phyloP scores from a whole-genome alignment of 2,888 invertebrate genomes.

The Geophilus truncorum region DNA sequence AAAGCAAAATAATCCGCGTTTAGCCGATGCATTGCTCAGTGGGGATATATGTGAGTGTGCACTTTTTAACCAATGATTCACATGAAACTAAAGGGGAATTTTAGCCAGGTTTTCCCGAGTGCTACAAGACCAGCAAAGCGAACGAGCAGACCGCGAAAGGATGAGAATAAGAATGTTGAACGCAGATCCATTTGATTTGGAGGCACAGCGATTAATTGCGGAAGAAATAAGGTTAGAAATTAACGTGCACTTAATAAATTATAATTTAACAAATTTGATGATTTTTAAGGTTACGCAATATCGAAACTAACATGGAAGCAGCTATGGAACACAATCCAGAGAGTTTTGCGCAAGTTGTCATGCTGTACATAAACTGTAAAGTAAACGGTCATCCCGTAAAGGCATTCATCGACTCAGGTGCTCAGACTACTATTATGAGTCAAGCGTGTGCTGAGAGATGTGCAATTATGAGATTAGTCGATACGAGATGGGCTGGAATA shows the following conservation, averaged over 20 bases:
- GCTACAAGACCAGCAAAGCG: slow-evolving; percentile 73
- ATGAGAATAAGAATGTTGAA: slow-evolving; percentile 81
- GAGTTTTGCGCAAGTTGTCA: slow-evolving; percentile 93
- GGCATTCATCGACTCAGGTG: slow-evolving; percentile 95
- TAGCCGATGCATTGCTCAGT: slow-evolving; percentile 84
- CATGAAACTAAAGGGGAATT: background rate
- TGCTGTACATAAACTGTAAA: slow-evolving; percentile 95
- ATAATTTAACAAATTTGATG: background rate
- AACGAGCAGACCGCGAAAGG: slow-evolving; percentile 73
- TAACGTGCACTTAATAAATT: background rate
- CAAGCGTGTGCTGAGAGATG: slow-evolving; percentile 70
- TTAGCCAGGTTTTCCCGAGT: slow-evolving; percentile 72
- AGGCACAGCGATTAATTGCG: slow-evolving; percentile 89
- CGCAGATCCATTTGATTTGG: slow-evolving; percentile 92
- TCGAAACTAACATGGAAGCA: slow-evolving; percentile 96
- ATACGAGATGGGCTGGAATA: slow-evolving; percentile 89
- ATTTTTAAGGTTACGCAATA: slow-evolving; percentile 62
- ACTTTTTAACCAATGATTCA: too few relatives aligned
- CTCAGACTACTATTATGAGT: slow-evolving; percentile 98
- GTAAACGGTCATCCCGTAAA: slow-evolving; percentile 96
- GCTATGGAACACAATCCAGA: slow-evolving; percentile 99
- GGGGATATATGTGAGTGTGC: slow-evolving; percentile 61
- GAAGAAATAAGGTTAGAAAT: slow-evolving; percentile 74
- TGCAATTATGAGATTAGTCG: slow-evolving; percentile 55
- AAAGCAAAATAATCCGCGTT: slow-evolving; percentile 85